Evolutionary conservation across 2,113 vertebrate species (phyloP).

Genomic region (Alaudala cheleensis): DNA sequence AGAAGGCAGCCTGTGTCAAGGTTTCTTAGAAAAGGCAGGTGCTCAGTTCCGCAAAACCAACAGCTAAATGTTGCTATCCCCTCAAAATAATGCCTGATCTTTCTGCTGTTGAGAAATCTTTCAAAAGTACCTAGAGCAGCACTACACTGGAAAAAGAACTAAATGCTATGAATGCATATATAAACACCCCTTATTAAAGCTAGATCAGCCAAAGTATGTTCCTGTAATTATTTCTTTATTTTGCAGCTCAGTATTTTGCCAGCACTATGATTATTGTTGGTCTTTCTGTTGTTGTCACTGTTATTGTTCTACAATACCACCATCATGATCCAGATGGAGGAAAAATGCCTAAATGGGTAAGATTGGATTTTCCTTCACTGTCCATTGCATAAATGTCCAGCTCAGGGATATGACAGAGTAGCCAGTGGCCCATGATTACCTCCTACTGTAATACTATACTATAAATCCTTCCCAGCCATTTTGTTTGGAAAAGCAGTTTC

Average conservation of each 20-base stretch:
- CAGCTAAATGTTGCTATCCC: not conserved
- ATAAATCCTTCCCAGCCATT: not conserved
- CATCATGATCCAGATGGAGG: slow-evolving; percentile 92
- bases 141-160: not conserved
- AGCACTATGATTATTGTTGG: slow-evolving; percentile 97
- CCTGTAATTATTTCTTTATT: slow-evolving; percentile 26
- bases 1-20: not conserved
- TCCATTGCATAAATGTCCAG: not conserved
- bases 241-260: slow-evolving; percentile 93
- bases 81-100: not conserved
- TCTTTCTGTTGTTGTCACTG: slow-evolving; percentile 91
- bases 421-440: not conserved
- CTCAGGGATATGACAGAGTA: not conserved
- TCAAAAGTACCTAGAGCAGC: not conserved
- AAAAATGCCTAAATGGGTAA: slow-evolving; percentile 97
- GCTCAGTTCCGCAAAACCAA: not conserved
- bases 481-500: not conserved
- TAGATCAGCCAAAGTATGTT: not conserved
- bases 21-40: not conserved
- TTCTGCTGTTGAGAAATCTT: not conserved
- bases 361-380: slow-evolving; percentile 38
- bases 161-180: not conserved
- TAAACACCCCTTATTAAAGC: not conserved
- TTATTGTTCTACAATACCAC: slow-evolving; percentile 92
- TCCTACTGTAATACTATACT: not conserved